Percentiles rank a stretch among this genome's conserved stretches.
These are phyloP conservation scores for Serinus canaria DNA, from an alignment of 2,113 vertebrate genomes.

Conservation along the genomic window DNA sequence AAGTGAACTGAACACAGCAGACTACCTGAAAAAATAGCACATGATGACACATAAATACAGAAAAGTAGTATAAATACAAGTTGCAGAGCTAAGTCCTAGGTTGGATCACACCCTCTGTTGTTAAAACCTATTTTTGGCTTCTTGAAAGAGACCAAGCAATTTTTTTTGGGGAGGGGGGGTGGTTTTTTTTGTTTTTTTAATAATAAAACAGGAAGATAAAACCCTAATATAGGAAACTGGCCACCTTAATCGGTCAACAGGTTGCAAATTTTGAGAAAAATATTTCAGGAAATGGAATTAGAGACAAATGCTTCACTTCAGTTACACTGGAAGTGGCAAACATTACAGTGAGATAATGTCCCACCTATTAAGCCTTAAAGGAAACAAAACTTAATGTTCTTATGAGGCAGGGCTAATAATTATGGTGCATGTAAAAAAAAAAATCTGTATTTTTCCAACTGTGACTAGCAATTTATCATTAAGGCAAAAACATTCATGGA, in stretches of 20 bases:
- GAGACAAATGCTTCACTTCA: background rate
- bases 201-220: background rate
- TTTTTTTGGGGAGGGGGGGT: rapidly evolving
- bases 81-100: background rate
- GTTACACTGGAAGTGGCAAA: background rate
- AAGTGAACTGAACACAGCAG: background rate
- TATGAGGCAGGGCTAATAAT: background rate
- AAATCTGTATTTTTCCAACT: background rate
- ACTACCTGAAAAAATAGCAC: background rate
- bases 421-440: background rate
- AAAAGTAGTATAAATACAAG: background rate
- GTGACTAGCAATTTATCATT: background rate
- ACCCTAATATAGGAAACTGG: background rate
- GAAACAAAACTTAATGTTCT: background rate
- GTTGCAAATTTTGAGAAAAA: background rate
- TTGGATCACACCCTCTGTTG: background rate
- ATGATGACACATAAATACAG: background rate
- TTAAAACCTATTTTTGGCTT: background rate
- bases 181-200: background rate
- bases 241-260: background rate
- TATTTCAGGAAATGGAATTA: background rate
- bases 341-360: background rate
- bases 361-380: background rate
- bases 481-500: background rate
- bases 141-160: background rate